Conservation (phyloP, 23 tunicate species). For the Oikopleura dioica region DNA sequence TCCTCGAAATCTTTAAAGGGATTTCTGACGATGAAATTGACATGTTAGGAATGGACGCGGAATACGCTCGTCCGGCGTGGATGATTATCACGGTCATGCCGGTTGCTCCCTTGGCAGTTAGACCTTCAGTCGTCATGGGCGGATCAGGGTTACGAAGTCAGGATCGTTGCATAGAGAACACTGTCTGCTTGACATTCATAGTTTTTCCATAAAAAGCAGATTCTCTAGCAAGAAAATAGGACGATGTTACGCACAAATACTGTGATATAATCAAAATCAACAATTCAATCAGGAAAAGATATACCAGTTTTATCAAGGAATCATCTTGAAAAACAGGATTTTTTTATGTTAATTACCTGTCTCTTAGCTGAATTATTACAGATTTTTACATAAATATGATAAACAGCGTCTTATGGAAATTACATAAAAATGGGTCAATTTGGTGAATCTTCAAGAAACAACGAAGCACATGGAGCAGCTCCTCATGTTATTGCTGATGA, state of each 20-base stretch:
- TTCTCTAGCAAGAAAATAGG: too few relatives aligned
- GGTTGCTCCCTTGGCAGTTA: conserved; percentile 84
- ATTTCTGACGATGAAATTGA: conserved; percentile 93
- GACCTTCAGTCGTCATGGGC: conserved; percentile 98
- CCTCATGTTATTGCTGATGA: conserved; percentile 94
- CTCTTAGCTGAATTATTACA: too few relatives aligned
- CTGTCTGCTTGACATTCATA: too few relatives aligned
- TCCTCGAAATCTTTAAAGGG: conserved; percentile 78
- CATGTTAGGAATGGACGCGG: conserved; percentile 85
- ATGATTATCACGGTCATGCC: conserved; percentile 88
- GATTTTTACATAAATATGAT: too few relatives aligned
- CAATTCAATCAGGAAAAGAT: conserved; percentile 43
- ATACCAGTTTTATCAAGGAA: too few relatives aligned
- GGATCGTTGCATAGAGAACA: too few relatives aligned
- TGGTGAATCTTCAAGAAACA: conserved; percentile 41
- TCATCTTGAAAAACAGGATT: too few relatives aligned
- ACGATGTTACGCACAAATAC: conserved; percentile 96
- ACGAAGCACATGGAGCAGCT: conserved; percentile 95
- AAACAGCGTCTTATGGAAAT: too few relatives aligned
- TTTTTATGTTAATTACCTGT: too few relatives aligned
- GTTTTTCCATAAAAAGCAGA: too few relatives aligned
- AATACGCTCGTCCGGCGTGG: conserved; percentile 93
- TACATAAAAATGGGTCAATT: too few relatives aligned
- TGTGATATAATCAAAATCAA: conserved; percentile 81
- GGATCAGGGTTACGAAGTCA: conserved; percentile 73